Evolutionary conservation across 2,113 vertebrate genomes (phyloP).

Genomic region (Lagopus leucura): DNA sequence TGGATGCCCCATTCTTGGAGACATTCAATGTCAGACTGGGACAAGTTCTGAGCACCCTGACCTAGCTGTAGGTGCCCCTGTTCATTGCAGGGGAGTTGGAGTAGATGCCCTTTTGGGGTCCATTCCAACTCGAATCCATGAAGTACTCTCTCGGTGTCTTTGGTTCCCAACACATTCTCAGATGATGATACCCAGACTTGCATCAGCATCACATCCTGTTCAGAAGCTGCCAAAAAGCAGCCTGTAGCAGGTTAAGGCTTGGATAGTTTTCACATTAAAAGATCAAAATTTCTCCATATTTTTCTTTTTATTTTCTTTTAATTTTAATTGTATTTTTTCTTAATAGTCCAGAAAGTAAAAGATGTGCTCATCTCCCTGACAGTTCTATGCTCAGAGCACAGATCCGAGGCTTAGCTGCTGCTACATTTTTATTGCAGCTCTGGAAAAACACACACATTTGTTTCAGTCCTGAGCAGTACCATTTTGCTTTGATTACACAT

Average conservation of each 20-base stretch:
- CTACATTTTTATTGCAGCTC: neutral
- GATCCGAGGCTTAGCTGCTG: neutral
- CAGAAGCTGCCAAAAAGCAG: neutral
- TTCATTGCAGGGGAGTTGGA: too few species aligned
- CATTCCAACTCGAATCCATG: too few species aligned
- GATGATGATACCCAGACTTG: neutral
- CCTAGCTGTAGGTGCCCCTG: too few species aligned
- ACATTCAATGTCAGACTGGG: too few species aligned
- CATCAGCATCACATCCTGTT: neutral
- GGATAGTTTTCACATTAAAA: neutral
- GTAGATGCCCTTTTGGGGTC: too few species aligned
- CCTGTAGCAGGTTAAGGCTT: neutral
- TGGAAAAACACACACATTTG: neutral
- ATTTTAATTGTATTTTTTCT: neutral
- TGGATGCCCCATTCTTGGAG: too few species aligned
- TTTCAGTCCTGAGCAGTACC: neutral
- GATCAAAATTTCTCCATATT: neutral
- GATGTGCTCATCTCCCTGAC: accelerated
- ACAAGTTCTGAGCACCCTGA: too few species aligned
- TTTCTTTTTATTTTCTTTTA: neutral
- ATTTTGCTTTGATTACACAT: neutral
- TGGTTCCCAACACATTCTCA: neutral
- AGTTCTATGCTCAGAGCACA: neutral
- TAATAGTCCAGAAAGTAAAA: neutral
- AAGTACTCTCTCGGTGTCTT: neutral